Evolutionary conservation across 2,113 vertebrate genomes (phyloP).

Genomic region (Aptenodytes patagonicus): DNA sequence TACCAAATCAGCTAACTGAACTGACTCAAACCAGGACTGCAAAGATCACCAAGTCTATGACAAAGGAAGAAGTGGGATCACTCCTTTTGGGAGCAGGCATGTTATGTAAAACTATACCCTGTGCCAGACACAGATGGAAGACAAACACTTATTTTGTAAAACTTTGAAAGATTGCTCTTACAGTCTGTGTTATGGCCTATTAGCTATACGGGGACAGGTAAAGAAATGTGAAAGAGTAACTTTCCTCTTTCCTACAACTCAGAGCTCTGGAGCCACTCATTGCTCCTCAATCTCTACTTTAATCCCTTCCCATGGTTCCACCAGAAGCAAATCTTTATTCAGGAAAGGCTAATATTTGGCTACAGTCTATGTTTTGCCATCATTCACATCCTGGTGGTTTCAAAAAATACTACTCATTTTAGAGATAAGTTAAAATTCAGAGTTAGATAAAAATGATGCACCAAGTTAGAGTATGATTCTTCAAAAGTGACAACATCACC

Average conservation of each 20-base stretch:
- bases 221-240: background rate
- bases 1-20: background rate
- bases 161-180: background rate
- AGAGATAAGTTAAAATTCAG: background rate
- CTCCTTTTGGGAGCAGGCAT: background rate
- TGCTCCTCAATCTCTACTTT: background rate
- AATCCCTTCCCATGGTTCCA: background rate
- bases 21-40: background rate
- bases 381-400: background rate
- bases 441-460: background rate
- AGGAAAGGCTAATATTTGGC: background rate
- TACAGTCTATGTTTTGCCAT: background rate
- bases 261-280: background rate
- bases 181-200: background rate
- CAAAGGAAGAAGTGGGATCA: background rate
- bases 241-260: background rate
- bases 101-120: background rate
- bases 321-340: background rate
- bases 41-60: background rate
- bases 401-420: background rate
- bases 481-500: conserved; percentile 66
- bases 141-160: background rate
- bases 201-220: background rate
- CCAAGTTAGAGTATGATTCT: background rate
- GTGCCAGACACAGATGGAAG: background rate